Base-by-base conservation (phyloP, 2,888 invertebrate species). In the Patella ulyssiponensis region DNA sequence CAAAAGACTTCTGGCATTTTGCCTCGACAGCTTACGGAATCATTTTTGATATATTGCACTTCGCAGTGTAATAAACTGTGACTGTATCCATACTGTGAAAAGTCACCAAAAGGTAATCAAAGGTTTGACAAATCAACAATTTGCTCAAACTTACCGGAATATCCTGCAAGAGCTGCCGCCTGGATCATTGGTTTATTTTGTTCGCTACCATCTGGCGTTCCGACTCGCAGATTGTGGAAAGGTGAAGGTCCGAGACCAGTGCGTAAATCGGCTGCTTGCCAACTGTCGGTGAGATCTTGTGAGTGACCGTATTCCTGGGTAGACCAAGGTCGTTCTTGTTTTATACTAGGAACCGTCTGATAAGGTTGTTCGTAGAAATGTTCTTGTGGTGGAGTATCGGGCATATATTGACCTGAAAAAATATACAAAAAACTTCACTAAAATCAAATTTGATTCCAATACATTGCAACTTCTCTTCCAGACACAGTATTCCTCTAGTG, bases 261-360 rank as follows among this genome's bases (percentile, higher is more conserved):
- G 72, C 85, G 83, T 77, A 86, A 80, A 77, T 86, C 88, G 54
- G 83, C 76, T 2, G 83, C 81, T 93, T 87, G 82, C 87, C 88
- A 87, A 79, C 82, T 94, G 84, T 93, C 92, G 77, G 92, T 92
- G 81, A 94, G 92, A 56, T 86, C 86, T 58, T 88, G 94, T 94
- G 82, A 80, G 56, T 82, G 81, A 1, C 84, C 85, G 54, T 84
- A 85, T 7, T 86, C 86, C 58, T 85, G 85, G 44, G 84, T 81
- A 17, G 88, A 84, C 87, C 87, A 87, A 2, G 86, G 85, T 71
- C 84, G 79, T 79, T 88, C 88, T 17, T 85, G 81, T 79, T 88
- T 88, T 51, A 85, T 86, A 79, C 93, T 94, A 71, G 95, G 95
- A 86, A 96, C 96, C 78, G 95, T 94, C 91, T 96, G 95, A 91